These are phyloP conservation scores for Chionis minor DNA, from an alignment of 2,113 vertebrate genomes.

Conservation along the genomic window DNA sequence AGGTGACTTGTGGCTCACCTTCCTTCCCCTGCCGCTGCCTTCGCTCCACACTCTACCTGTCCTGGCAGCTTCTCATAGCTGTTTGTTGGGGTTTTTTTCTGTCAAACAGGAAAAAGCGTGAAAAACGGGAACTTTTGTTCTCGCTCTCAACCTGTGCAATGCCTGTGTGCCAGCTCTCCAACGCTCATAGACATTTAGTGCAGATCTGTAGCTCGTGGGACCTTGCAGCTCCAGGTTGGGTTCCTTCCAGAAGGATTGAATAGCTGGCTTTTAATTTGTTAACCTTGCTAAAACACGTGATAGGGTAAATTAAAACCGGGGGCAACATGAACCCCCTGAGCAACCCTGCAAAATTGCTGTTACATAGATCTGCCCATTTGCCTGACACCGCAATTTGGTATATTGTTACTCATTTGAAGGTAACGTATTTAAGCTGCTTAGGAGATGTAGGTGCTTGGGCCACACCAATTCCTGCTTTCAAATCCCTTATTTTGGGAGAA, in stretches of 20 bases:
- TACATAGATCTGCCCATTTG: neutral
- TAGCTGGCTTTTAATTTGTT: slow-evolving; percentile 3
- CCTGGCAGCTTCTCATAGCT: neutral
- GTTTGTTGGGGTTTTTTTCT: neutral
- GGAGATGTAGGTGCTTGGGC: neutral
- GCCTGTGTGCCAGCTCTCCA: neutral
- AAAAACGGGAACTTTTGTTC: neutral
- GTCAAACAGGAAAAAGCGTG: neutral
- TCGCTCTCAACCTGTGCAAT: rapidly evolving
- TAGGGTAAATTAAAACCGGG: slow-evolving; percentile 15
- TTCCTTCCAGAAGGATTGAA: neutral
- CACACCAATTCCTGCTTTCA: neutral
- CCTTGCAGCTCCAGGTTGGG: neutral
- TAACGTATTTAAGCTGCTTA: neutral
- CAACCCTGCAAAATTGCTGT: neutral
- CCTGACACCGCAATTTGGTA: neutral
- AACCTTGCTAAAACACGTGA: neutral
- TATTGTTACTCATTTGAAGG: neutral
- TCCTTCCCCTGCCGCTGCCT: neutral
- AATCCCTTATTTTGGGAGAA: neutral
- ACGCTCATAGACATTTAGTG: rapidly evolving
- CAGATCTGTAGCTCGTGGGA: neutral
- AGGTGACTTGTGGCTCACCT: neutral
- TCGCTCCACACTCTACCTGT: rapidly evolving
- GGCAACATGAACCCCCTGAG: neutral